Percentiles rank a stretch among this genome's conserved stretches.
Evolutionary conservation across 2,888 invertebrate species (phyloP).

Genomic region (Conistra vaccinii): DNA sequence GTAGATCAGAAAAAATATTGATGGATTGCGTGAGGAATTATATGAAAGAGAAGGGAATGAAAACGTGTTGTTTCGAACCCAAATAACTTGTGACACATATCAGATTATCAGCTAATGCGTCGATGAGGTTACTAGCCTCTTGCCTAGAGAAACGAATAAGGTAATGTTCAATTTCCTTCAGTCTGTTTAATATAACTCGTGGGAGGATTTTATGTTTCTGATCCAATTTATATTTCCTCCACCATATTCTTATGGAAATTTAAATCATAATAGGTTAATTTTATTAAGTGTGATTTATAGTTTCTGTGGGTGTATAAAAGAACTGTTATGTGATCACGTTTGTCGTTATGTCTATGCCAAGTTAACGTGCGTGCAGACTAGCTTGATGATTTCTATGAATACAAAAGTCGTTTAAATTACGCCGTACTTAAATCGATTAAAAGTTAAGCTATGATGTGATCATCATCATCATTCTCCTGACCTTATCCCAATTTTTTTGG

Average conservation of each 20-base stretch:
- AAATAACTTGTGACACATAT: too few relatives aligned
- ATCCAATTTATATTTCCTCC: constrained; percentile 54
- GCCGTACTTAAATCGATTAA: background rate
- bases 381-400: background rate
- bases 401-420: background rate
- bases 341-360: background rate
- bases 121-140: constrained; percentile 15
- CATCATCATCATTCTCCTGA: too few relatives aligned
- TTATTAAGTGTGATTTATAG: constrained; percentile 38
- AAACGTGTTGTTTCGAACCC: background rate
- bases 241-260: constrained; percentile 48
- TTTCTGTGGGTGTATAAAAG: constrained; percentile 8
- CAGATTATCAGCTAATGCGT: background rate
- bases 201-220: constrained; percentile 31
- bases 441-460: background rate
- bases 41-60: background rate
- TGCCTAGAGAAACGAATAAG: constrained; percentile 39
- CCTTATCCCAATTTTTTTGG: too few relatives aligned
- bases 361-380: background rate
- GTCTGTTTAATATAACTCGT: constrained; percentile 19
- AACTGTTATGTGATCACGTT: constrained; percentile 14
- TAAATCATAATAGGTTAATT: constrained; percentile 26
- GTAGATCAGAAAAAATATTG: background rate
- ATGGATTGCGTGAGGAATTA: background rate
- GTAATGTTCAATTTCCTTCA: constrained; percentile 47